These are phyloP conservation scores for Chaetops frenatus DNA, from an alignment of 2,113 vertebrate species.

Conservation along the genomic window DNA sequence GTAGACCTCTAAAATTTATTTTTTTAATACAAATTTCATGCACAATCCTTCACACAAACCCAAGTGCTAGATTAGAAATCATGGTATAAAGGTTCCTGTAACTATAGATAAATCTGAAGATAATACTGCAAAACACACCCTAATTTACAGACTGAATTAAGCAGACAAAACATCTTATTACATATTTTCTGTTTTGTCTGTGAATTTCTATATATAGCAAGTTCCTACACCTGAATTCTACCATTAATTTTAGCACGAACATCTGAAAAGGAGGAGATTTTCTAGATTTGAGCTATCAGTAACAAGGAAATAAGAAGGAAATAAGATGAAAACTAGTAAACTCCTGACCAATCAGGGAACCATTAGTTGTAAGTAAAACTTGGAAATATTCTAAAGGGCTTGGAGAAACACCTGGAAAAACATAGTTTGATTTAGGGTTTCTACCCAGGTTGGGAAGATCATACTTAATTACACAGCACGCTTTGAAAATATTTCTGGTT, in stretches of 20 bases:
- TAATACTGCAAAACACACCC: accelerated
- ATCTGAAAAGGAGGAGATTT: not conserved
- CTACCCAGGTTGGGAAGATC: not conserved
- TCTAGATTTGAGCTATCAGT: not conserved
- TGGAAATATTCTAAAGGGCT: not conserved
- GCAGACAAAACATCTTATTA: not conserved
- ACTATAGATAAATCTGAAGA: not conserved
- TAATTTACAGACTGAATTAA: not conserved
- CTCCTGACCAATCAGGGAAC: not conserved
- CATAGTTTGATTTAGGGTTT: slow-evolving; percentile 15
- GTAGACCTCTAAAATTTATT: not conserved
- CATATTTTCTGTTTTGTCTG: not conserved
- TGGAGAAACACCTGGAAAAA: slow-evolving; percentile 8
- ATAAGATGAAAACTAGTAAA: not conserved
- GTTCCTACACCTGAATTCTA: not conserved
- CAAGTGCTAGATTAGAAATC: not conserved
- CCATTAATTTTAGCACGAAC: not conserved
- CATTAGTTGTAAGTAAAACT: not conserved
- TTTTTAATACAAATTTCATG: not conserved
- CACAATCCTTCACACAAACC: not conserved
- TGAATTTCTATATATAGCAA: not conserved
- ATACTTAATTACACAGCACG: slow-evolving; percentile 5
- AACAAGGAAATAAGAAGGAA: not conserved
- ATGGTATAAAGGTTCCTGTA: not conserved
- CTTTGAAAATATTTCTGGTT: slow-evolving; percentile 1